Base-by-base conservation (phyloP, 1,140 invertebrate genomes). In the Whitmania pigra region DNA sequence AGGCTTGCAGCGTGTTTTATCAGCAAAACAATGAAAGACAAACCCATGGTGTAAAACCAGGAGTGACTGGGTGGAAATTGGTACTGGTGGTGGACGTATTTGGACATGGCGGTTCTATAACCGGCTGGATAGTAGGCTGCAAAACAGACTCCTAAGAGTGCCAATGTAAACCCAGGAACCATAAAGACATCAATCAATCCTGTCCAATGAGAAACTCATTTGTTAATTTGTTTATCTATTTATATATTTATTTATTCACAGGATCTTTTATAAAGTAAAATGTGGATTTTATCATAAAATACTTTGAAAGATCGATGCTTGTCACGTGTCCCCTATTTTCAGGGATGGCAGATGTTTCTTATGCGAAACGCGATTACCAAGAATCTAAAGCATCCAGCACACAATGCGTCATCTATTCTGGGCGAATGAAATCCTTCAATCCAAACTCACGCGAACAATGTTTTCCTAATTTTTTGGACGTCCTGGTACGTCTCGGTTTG, bases 11-110 rank as follows among this genome's bases (percentile, higher is more conserved):
- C 40, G 9, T 49, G 43, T 15, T 49, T 49, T 3, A 49, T 49
- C 43, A 13, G 15, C 43, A 49, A 49, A 13, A 68, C n/a, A 31
- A 68, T 22, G 25, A 22, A 36, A 4, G 5, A 53, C 69, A 27
- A 20, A 70, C 69, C 69, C 17, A 53, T 49, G 7, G 69, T 53
- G 69, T 70, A 70, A 53, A 53, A 70, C 69, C 69, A 70, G 49
- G 69, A 36, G 53, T 54, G 27, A 25, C 20, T 53, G n/a, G 36
- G 69, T 15, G 40, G 18, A 22, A 22, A 49, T 18, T 49, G 36
- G 69, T 70, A 70, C 49, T 70, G 43, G 11, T 49, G 36, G 40
- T 70, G 31, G 5, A 53, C 29, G 43, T 53, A 70, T 22, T 53
- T 25, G 49, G 25, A 36, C 36, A 70, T 25, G 0, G 18, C 27